Evolutionary conservation across 2,888 invertebrate genomes (phyloP), one percentile per base, ranked within the genome.

Genomic region (Acanthosepion lycidas): DNA sequence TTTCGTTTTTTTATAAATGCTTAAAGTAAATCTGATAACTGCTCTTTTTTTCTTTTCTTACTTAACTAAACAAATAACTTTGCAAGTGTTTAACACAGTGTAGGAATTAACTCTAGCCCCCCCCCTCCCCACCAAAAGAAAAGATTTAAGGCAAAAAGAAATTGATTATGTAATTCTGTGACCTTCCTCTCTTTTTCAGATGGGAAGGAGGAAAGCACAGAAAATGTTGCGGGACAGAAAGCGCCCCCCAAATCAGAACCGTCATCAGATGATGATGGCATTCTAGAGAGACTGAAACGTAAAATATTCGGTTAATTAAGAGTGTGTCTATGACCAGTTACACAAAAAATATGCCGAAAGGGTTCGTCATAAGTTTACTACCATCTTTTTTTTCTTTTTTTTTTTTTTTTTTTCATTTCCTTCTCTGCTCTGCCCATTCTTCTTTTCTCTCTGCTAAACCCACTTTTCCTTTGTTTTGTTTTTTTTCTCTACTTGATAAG

Each of bases 261-360:
- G 18, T 93, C 93, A 93, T 93, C 93, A n/a, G 53, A 96, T 91
- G 95, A 96, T 93, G 96, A 96, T 93, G 96, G 96, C 28, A 96
- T 97, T 95, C 95, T 97, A 53, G 95, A 96, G 94, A 97, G 96
- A 96, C 96, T 97, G 94, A 97, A 97, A 95, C 95, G 96, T 93
- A 97, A 96, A 95, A 95, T 97, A 94, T 97, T 97, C 96, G 97
- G 97, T 95, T 97, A 96, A 96, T 91, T 48, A 93, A 53, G 51
- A n/a, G n/a, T 92, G 28, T 33, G n/a, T 33, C n/a, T 78, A 78
- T 12, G 78, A 78, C 78, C 78, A 78, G 78, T 78, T 78, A 78
- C 78, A n/a, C 9, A n/a, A n/a, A n/a, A n/a, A 78, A 78, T 12
- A 78, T n/a, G 59, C 59, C 26, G 8, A 78, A 78, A 78, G 93